Evolutionary conservation across 2,888 invertebrate species (phyloP), one percentile per base, ranked within the genome.

Genomic region (Drosophila kanekoi): DNA sequence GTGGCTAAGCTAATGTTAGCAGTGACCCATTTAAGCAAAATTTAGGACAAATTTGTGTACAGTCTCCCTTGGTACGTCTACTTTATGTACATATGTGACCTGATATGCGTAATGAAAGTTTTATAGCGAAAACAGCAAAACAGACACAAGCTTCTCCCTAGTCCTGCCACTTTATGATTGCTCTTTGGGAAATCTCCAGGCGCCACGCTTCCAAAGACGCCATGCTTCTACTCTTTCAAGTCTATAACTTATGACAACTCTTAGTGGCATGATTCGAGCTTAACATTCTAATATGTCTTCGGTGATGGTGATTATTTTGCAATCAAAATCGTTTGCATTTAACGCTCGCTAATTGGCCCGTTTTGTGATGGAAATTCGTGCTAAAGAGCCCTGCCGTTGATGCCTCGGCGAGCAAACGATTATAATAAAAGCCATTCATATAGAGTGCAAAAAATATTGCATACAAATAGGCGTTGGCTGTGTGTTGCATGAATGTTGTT

Each of bases 281-380:
- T 11, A n/a, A 51, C 23, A 14, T 47, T 51, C 57, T 57, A 45
- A 49, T 41, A 57, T 61, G 11, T 54, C 33, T 59, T 45, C 44
- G 65, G 41, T 70, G 71, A 48, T 61, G 62, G 44, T 61, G 63
- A 77, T 72, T 72, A 69, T 75, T 49, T 66, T 68, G 66, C 60
- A 67, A 84, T 82, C 77, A 72, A 81, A 79, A 72, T 79, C 70
- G 68, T 77, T 87, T 79, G 80, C 80, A 79, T 79, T 76, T 78
- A 87, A 76, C 77, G 86, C 48, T 70, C 70, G 66, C 83, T 83
- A 83, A 83, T 83, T 87, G 83, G 83, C 67, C 57, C 77, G 70
- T 77, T 83, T 83, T 83, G 86, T 87, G 77, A 87, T 87, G 83
- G 79, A 83, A 83, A 83, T 83, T 72, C 61, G 68, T 53, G 66